phyloP scores from a whole-genome alignment of 2,113 vertebrate species.

The Xiphophorus hellerii region DNA sequence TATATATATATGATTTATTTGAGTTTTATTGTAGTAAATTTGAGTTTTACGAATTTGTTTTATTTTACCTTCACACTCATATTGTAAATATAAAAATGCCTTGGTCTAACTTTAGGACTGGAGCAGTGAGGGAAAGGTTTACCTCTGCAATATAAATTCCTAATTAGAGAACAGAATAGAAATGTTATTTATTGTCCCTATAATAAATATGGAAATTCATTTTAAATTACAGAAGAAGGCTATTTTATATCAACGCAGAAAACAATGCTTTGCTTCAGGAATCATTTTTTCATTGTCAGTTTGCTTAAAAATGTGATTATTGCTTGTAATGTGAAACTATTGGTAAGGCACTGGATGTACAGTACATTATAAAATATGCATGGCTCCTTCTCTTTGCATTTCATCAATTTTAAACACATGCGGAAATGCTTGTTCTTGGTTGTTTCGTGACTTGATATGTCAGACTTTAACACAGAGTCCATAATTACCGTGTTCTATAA shows the following conservation, averaged over 20 bases:
- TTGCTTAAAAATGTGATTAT: background rate
- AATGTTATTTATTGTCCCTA: no score
- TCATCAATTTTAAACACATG: conserved; percentile 3
- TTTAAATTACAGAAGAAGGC: background rate
- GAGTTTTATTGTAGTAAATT: no score
- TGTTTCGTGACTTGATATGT: conserved; percentile 11
- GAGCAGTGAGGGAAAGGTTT: background rate
- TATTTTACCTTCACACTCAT: background rate
- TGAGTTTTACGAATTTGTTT: background rate
- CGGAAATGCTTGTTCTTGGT: background rate
- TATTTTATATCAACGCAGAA: background rate
- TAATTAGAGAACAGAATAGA: no score
- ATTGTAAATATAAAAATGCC: background rate
- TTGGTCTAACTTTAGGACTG: background rate
- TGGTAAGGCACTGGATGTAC: background rate
- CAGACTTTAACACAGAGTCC: conserved; percentile 10
- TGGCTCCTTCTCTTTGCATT: background rate
- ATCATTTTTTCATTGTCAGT: background rate
- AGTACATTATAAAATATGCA: background rate
- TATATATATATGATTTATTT: no score
- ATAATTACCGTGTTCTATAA: conserved; percentile 26
- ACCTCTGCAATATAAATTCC: background rate
- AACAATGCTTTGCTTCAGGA: background rate
- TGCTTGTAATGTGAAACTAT: background rate
- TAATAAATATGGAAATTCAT: no score